These are phyloP conservation scores for Fragum fragum DNA, from an alignment of 2,888 invertebrate genomes.

Conservation along the genomic window DNA sequence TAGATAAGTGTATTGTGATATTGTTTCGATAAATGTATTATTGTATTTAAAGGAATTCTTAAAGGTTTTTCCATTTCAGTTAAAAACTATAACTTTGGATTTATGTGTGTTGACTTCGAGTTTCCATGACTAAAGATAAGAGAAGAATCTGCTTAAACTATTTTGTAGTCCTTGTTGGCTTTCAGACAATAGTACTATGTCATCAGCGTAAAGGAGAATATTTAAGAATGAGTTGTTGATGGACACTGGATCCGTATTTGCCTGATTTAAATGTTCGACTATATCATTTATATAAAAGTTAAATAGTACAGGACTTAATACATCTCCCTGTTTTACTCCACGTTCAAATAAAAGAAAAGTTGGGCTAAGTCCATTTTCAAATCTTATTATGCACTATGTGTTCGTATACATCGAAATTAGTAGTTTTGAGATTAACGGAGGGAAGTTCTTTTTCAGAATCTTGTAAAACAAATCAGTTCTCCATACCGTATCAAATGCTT, in stretches of 20 bases:
- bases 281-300: constrained; percentile 35
- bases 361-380: no score
- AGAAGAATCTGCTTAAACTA: constrained; percentile 8
- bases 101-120: constrained; percentile 27
- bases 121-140: constrained; percentile 27
- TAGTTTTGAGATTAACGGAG: constrained; percentile 29
- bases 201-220: constrained; percentile 46
- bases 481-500: constrained; percentile 55
- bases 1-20: constrained; percentile 23
- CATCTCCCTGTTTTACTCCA: constrained; percentile 20
- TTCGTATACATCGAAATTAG: constrained; percentile 41
- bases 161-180: constrained; percentile 33
- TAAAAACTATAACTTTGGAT: constrained; percentile 39
- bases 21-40: constrained; percentile 12
- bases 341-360: no score
- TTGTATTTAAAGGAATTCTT: constrained; percentile 9
- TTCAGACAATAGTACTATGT: constrained; percentile 32
- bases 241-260: no score
- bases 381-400: constrained; percentile 16
- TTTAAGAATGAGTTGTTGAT: neutral
- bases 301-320: constrained; percentile 32
- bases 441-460: constrained; percentile 7
- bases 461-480: constrained; percentile 32
- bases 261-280: no score
- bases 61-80: constrained; percentile 21